Conservation (phyloP, 2,113 vertebrate species). For the Tragulus kanchil region DNA sequence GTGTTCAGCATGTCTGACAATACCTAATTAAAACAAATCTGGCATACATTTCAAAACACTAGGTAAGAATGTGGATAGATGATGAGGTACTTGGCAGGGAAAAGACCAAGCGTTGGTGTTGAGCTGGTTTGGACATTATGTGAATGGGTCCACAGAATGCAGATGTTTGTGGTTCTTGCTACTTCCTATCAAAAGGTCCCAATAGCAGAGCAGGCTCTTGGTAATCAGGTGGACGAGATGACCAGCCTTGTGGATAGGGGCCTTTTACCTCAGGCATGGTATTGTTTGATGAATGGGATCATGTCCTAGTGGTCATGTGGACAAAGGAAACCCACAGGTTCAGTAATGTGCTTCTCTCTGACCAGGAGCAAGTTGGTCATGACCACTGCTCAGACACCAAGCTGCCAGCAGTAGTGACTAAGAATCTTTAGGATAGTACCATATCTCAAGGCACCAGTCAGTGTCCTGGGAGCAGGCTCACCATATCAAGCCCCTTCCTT, state of each 20-base stretch:
- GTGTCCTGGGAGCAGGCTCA: background rate
- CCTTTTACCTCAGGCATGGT: background rate
- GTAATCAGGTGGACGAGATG: background rate
- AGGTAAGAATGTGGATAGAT: background rate
- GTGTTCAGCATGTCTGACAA: background rate
- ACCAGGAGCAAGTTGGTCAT: background rate
- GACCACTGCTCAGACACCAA: background rate
- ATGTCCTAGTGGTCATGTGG: background rate
- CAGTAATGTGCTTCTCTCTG: background rate
- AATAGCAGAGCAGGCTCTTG: background rate
- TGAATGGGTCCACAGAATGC: background rate
- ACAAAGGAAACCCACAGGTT: background rate
- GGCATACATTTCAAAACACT: background rate
- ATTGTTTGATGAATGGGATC: background rate
- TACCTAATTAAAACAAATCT: background rate
- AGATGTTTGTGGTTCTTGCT: background rate
- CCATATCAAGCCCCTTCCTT: background rate
- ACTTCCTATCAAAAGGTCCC: background rate
- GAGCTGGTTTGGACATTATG: background rate
- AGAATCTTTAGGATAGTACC: background rate
- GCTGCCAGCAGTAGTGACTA: background rate
- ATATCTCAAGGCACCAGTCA: background rate
- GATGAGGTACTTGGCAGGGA: background rate
- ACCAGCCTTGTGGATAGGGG: background rate
- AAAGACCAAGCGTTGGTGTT: background rate